These are phyloP conservation scores for Acanthis flammea DNA, from an alignment of 2,797 vertebrate species.

Conservation along the genomic window DNA sequence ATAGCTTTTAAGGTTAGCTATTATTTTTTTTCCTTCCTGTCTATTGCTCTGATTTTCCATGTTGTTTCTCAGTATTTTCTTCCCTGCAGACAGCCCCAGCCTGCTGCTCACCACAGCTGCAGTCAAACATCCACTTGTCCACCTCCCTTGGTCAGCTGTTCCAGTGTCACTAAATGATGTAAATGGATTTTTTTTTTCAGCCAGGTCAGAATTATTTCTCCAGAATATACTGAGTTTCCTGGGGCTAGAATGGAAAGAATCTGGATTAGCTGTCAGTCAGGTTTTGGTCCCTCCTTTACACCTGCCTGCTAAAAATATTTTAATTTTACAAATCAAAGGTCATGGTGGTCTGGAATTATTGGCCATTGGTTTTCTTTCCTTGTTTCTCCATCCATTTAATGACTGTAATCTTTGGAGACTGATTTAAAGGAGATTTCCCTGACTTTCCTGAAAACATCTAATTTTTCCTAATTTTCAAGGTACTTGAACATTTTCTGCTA, in stretches of 20 bases:
- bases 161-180: not conserved
- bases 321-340: not conserved
- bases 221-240: not conserved
- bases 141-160: not conserved
- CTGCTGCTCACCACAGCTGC: not conserved
- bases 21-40: not conserved
- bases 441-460: not conserved
- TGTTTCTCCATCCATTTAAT: not conserved
- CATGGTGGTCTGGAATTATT: not conserved
- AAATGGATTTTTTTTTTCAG: not conserved
- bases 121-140: not conserved
- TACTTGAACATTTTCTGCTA: not conserved
- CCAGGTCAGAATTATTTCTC: not conserved
- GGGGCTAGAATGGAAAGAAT: not conserved
- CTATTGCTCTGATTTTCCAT: not conserved
- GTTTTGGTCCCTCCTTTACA: not conserved
- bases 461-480: not conserved
- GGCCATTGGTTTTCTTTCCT: fast-evolving
- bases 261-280: not conserved
- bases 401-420: not conserved
- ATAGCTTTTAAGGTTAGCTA: not conserved
- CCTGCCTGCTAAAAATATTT: not conserved
- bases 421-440: not conserved
- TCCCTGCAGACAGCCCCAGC: not conserved
- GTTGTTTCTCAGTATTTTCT: not conserved